Conservation (phyloP, 1,140 invertebrate genomes). For the Ips nitidus region DNA sequence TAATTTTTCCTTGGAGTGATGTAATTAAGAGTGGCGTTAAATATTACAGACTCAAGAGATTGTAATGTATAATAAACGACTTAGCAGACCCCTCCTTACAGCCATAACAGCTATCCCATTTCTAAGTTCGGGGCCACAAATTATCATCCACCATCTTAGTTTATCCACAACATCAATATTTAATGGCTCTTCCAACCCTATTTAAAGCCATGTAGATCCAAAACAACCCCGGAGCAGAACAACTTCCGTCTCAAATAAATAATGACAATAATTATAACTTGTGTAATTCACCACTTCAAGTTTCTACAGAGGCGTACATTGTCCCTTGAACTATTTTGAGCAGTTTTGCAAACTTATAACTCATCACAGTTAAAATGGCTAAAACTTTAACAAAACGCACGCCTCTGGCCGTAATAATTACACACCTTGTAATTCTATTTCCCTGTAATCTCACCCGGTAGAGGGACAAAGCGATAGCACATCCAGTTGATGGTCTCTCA, state of each 20-base stretch:
- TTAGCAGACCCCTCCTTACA: not conserved
- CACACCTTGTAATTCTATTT: slow-evolving; percentile 5
- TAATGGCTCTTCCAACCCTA: slow-evolving; percentile 14
- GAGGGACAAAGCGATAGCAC: slow-evolving; percentile 11
- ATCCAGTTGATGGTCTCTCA: slow-evolving; percentile 13
- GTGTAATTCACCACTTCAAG: slow-evolving; percentile 10
- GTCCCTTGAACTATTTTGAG: not conserved
- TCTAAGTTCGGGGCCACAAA: slow-evolving; percentile 13
- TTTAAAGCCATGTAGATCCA: slow-evolving; percentile 20
- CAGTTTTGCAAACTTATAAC: too few relatives aligned
- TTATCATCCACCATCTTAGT: slow-evolving; percentile 22
- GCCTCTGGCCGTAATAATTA: slow-evolving; percentile 5
- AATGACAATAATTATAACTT: slow-evolving; percentile 27
- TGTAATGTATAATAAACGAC: not conserved
- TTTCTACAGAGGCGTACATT: not conserved
- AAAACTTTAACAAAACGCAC: not conserved
- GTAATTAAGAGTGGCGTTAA: too few relatives aligned
- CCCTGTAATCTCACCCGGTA: slow-evolving; percentile 1
- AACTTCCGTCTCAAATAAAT: slow-evolving; percentile 19
- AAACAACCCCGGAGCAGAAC: slow-evolving; percentile 11
- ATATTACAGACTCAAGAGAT: too few relatives aligned
- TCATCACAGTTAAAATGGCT: too few relatives aligned
- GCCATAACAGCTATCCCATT: slow-evolving; percentile 3
- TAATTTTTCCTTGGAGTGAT: too few relatives aligned
- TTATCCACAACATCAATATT: slow-evolving; percentile 22